Conservation (phyloP, 37 sponge, comb jelly and placozoan species). For the Spongia lamella region DNA sequence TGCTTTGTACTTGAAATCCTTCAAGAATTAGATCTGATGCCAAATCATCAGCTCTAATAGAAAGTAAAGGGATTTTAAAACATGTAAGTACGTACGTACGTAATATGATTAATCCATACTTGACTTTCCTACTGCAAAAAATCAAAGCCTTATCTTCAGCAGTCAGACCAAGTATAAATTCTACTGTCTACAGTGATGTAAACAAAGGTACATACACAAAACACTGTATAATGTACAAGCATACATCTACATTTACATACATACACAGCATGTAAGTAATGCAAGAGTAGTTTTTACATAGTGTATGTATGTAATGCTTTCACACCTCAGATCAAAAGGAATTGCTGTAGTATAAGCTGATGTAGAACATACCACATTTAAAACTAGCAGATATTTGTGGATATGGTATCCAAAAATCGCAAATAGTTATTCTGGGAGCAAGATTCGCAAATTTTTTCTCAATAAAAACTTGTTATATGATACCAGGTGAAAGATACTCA, state of each 20-base stretch:
- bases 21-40: constrained; percentile 75
- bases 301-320: too few species aligned
- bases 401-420: too few species aligned
- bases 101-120: constrained; percentile 58
- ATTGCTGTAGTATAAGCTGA: neutral
- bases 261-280: neutral
- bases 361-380: neutral
- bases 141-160: constrained; percentile 75
- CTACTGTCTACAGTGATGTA: too few species aligned
- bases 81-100: neutral
- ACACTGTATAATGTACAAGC: too few species aligned
- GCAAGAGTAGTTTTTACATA: too few species aligned
- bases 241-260: too few species aligned
- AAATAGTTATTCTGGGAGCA: neutral
- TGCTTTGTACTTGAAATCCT: constrained; percentile 71
- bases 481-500: too few species aligned
- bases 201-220: too few species aligned
- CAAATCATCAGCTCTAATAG: constrained; percentile 80
- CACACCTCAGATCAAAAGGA: neutral
- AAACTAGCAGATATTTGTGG: neutral
- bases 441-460: too few species aligned
- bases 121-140: constrained; percentile 76
- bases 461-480: too few species aligned
- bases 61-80: neutral
- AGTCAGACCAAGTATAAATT: constrained; percentile 62